Evolutionary conservation across 1,140 invertebrate genomes (phyloP), one percentile per base, ranked within the genome.

Genomic region (Caenorhabditis inopinata): DNA sequence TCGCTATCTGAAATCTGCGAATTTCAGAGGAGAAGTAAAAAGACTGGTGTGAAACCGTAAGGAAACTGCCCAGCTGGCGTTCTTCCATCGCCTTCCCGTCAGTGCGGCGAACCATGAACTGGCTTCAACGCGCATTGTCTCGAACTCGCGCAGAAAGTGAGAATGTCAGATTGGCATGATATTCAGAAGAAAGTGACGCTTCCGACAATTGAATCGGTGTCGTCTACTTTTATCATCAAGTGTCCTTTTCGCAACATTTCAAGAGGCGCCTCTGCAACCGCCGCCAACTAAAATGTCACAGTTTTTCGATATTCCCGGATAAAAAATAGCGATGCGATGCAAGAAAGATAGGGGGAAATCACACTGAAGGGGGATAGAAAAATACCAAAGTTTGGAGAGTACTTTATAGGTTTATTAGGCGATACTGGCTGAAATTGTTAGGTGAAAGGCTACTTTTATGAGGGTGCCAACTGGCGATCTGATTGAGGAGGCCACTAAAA

Each of bases 161-260:
- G 51, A 58, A 58, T 58, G 27, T 12, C 12, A 58, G 16, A 32
- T 58, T 32, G 51, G 16, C 9, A 51, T 6, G 21, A 9, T 25
- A 32, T 38, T 14, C 25, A 32, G 16, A 32, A 32, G 32, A 21
- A 11, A 68, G 38, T 1, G 6, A 42, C 58, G 58, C 38, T 68
- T 35, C 32, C 58, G 29, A 68, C 58, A 68, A 68, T 68, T 68
- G 58, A 68, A 68, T 68, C 58, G 58, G 58, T 68, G 58, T 68
- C 58, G 14, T 42, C 53, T 58, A 58, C 58, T 68, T 68, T 68
- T 68, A 68, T 68, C 58, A 68, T 68, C 58, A 68, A 68, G 58
- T 68, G 58, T 68, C 58, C 58, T 35, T 68, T 68, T 68, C 29
- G 58, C 58, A 68, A 68, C 58, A 68, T 68, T 68, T 68, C 58